These are phyloP conservation scores for Litoditis marina DNA, from an alignment of 2,888 invertebrate genomes.

Conservation along the genomic window DNA sequence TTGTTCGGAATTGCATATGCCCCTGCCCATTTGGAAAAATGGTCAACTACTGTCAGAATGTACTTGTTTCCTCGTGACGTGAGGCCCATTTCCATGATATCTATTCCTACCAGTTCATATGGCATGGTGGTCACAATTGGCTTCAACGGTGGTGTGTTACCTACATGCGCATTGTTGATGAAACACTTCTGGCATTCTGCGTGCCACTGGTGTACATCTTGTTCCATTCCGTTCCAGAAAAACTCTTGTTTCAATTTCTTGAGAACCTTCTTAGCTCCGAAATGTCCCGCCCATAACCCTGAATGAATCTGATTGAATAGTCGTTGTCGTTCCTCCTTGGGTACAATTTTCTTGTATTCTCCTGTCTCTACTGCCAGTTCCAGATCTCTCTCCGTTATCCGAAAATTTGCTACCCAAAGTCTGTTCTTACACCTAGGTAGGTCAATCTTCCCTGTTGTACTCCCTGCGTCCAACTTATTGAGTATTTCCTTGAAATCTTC, in stretches of 20 bases:
- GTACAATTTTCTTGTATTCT: constrained; percentile 13
- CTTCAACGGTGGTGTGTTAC: constrained; percentile 15
- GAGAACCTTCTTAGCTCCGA: constrained; percentile 1
- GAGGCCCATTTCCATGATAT: constrained; percentile 21
- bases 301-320: constrained; percentile 16
- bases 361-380: background rate
- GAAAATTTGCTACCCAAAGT: too few relatives aligned
- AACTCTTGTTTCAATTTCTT: constrained; percentile 3
- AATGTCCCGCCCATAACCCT: constrained; percentile 12
- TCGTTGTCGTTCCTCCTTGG: constrained; percentile 4
- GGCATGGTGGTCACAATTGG: constrained; percentile 12
- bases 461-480: too few relatives aligned
- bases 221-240: constrained; percentile 23
- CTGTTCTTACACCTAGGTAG: too few relatives aligned
- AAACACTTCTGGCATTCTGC: constrained; percentile 17
- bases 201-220: constrained; percentile 12
- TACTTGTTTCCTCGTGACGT: constrained; percentile 16
- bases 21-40: constrained; percentile 20
- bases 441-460: too few relatives aligned
- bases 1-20: constrained; percentile 21
- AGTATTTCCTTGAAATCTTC: too few relatives aligned
- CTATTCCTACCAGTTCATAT: constrained; percentile 21
- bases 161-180: constrained; percentile 4
- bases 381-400: background rate
- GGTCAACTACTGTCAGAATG: constrained; percentile 20